Base-by-base conservation (phyloP, 2,888 invertebrate genomes). In the Anaspis maculata region DNA sequence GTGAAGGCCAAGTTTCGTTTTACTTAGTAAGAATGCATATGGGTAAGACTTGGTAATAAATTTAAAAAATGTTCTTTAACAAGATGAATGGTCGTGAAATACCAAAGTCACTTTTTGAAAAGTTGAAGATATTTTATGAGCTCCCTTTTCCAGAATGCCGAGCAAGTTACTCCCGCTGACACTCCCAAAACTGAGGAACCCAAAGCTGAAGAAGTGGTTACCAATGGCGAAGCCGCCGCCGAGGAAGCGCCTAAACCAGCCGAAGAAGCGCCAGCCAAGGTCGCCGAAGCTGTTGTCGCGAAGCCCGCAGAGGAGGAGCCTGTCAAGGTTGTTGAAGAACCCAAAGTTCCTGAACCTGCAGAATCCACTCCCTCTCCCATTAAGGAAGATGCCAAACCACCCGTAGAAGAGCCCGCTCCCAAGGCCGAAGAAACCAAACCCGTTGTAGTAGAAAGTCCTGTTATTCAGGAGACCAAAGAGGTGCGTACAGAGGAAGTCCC, bases 401-500 rank as follows among this genome's bases (percentile, higher is more conserved):
- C 46, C 15, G 49, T 42, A 31, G 53, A 54, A 34, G 48, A 48
- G 41, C 41, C 51, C 10, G 14, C 27, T 41, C 40, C 45, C 32
- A 34, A 42, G 34, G 39, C 44, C 30, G 54, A 50, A 35, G 53
- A 51, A 46, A 39, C 53, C 34, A n/a, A n/a, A n/a, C n/a, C n/a
- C n/a, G n/a, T n/a, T n/a, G 44, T 41, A 40, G 44, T 32, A 30
- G 42, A 30, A 31, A 44, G 41, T 37, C 44, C 48, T 29, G 45
- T 44, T 37, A 48, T 49, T 37, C 55, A 57, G 45, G 42, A 47
- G 44, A 54, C 52, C 52, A 66, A 64, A 62, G 67, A 67, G 67
- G 73, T 74, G 75, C 72, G 72, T 74, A 73, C 67, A 69, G 76
- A 76, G 64, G 69, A 74, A 66, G 63, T 72, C 61, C 81, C 81